phyloP scores from a whole-genome alignment of 2,888 invertebrate species.

The Helleia helle region DNA sequence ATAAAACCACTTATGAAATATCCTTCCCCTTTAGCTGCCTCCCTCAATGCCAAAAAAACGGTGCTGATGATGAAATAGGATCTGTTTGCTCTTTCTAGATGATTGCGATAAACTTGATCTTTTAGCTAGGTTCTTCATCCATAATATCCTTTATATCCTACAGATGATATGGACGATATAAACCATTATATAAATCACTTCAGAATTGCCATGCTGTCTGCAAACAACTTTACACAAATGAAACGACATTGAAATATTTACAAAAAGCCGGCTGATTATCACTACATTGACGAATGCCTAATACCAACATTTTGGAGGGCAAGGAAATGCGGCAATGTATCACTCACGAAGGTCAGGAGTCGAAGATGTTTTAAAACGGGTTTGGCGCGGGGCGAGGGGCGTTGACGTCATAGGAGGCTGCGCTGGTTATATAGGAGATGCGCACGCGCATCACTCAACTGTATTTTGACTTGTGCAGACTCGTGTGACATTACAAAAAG shows the following conservation, averaged over 20 bases:
- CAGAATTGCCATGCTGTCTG: too few relatives aligned
- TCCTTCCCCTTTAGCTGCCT: too few relatives aligned
- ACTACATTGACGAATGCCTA: slow-evolving; percentile 4
- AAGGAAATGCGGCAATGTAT: slow-evolving; percentile 33
- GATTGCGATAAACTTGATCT: too few relatives aligned
- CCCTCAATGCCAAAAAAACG: too few relatives aligned
- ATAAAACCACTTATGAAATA: too few relatives aligned
- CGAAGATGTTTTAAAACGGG: slow-evolving; percentile 51
- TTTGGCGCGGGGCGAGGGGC: slow-evolving; percentile 29
- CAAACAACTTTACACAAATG: too few relatives aligned
- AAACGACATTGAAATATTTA: neutral
- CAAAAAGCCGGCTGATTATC: neutral
- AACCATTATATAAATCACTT: too few relatives aligned
- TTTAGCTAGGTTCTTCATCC: too few relatives aligned
- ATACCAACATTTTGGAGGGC: neutral
- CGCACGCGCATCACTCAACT: slow-evolving; percentile 39
- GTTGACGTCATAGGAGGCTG: slow-evolving; percentile 63
- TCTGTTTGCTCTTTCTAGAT: too few relatives aligned
- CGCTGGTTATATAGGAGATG: slow-evolving; percentile 59
- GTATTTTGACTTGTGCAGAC: slow-evolving; percentile 42
- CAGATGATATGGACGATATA: too few relatives aligned
- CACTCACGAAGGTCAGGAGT: slow-evolving; percentile 41
- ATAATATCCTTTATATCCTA: too few relatives aligned
- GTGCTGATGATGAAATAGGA: too few relatives aligned
- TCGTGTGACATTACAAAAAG: slow-evolving; percentile 32